Evolutionary conservation across 2,797 vertebrate genomes (phyloP), one percentile per base, ranked within the genome.

Genomic region (Danio jaintianensis): DNA sequence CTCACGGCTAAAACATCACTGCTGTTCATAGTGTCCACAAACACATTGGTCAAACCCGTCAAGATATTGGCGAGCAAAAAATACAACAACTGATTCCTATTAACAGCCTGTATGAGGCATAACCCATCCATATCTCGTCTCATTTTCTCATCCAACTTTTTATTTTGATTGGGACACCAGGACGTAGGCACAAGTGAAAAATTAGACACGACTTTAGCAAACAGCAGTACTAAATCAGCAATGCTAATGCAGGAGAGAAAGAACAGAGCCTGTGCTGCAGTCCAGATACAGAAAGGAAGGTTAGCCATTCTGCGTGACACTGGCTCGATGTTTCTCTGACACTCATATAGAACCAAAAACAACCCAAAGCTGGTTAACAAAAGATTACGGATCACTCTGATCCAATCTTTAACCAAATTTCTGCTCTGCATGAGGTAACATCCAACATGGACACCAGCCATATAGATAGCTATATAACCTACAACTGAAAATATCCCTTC

Each of bases 231-330:
- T 71, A 97, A 83, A 83, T 98, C 96, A 1, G 88, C 86, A 0
- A 89, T 9, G 69, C 95, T 86, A 0, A 97, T 89, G 10, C 84
- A 93, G 77, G 83, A 86, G 11, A 99, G 88, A 43, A 97, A 93
- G 40, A 92, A 89, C 81, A 97, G 86, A 38, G 94, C 94, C 85
- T 97, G 95, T 40, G 95, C 95, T 3, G 96, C 80, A 61, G 90
- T 94, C 97, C 98, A 99, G 2, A 96, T 12, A 86, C 93, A 96
- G 90, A 96, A 99, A 3, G 97, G 86, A 7, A 98, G 89, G 75
- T 99, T 99, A 12, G 95, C 96, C 89, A 97, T 83, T 79, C 97
- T 94, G 40, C 98, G 96, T 66, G 97, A 99, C 70, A 95, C 96
- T 0, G 92, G 93, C 75, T 97, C 97, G 1, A 87, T 7, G 0